phyloP scores from a whole-genome alignment of 2,888 invertebrate genomes.

The Cephonodes hylas region DNA sequence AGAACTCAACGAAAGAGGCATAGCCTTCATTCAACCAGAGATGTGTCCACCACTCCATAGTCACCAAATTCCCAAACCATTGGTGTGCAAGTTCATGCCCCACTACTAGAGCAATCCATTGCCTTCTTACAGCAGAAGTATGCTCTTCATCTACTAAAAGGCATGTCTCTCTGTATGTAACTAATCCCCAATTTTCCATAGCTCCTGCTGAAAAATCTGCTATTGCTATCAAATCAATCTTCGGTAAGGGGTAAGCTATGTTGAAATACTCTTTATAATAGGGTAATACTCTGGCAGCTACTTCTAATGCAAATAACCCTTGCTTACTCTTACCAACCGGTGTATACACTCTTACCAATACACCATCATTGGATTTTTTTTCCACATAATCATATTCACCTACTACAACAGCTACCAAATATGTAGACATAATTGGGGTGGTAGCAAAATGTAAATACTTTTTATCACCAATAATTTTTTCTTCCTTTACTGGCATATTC shows the following conservation, averaged over 20 bases:
- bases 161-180: conserved; percentile 96
- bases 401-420: conserved; percentile 95
- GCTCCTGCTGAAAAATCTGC: conserved; percentile 97
- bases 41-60: conserved; percentile 99
- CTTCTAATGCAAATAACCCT: conserved; percentile 94
- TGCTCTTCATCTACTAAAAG: conserved; percentile 94
- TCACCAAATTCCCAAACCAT: conserved; percentile 99
- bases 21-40: conserved; percentile 98
- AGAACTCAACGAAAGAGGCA: conserved; percentile 97
- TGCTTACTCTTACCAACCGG: conserved; percentile 96
- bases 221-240: conserved; percentile 97
- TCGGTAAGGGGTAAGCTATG: conserved; percentile 96
- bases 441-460: conserved; percentile 87
- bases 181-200: conserved; percentile 99
- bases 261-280: conserved; percentile 98
- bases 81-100: conserved; percentile 98
- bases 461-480: conserved; percentile 67
- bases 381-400: conserved; percentile 98
- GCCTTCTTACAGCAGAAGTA: conserved; percentile 91
- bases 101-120: conserved; percentile 93
- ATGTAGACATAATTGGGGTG: conserved; percentile 97
- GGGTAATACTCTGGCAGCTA: conserved; percentile 94
- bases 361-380: conserved; percentile 89
- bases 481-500: conserved; percentile 90
- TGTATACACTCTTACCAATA: conserved; percentile 90